A percentile compares a stretch with the other conserved stretches of the same genome.
phyloP scores from a whole-genome alignment of 2,113 vertebrate species.

The Phoenicopterus ruber region DNA sequence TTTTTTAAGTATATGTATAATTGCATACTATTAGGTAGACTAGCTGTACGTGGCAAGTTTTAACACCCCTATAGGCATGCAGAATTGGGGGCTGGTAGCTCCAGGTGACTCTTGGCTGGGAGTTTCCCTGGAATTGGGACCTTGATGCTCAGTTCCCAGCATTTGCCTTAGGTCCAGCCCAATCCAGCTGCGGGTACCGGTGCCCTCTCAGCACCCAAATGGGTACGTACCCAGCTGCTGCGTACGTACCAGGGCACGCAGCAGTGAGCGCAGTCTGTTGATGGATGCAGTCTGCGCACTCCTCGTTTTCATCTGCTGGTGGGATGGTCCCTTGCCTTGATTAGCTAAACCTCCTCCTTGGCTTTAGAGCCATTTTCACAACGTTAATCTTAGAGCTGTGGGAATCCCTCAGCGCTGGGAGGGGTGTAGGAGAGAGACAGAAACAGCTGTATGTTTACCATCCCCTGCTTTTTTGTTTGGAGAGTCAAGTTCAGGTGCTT shows the following conservation, averaged over 20 bases:
- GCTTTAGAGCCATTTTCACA: not conserved
- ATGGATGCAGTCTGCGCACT: rapidly evolving
- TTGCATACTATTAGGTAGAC: not conserved
- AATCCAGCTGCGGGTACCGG: not conserved
- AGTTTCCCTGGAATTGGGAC: not conserved
- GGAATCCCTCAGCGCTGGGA: not conserved
- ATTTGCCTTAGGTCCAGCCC: not conserved
- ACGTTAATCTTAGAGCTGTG: not conserved
- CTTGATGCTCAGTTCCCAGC: not conserved
- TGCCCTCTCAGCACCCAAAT: not conserved
- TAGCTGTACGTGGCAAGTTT: not conserved
- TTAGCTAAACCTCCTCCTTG: not conserved
- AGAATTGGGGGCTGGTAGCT: not conserved
- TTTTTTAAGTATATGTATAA: rapidly evolving
- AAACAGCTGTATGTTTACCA: not conserved
- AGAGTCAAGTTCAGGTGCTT: not conserved
- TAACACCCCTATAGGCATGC: not conserved
- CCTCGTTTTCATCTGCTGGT: not conserved
- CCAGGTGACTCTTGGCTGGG: not conserved
- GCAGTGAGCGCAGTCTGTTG: not conserved
- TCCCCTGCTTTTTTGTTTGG: not conserved
- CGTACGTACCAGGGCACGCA: rapidly evolving
- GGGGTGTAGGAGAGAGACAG: not conserved
- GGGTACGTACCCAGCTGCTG: rapidly evolving
- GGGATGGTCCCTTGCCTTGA: not conserved